Evolutionary conservation across 2,113 vertebrate species (phyloP).

Genomic region (Engystomops pustulosus): DNA sequence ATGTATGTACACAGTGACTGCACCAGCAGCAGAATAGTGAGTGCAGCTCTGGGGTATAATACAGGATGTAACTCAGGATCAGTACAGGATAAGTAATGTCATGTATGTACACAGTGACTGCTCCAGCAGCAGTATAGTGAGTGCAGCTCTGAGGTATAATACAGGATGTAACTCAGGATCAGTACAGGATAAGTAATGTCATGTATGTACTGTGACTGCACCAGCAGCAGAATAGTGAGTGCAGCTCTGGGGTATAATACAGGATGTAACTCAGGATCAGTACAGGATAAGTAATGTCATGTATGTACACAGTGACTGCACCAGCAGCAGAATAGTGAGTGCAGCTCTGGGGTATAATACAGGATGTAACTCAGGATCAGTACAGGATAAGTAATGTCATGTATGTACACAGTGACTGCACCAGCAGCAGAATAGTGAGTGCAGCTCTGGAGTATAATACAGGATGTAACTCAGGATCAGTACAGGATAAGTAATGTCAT

Average conservation of each 20-base stretch:
- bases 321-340: no score
- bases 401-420: neutral
- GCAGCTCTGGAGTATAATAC: neutral
- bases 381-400: conserved; percentile 13
- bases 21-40: no score
- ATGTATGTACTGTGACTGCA: neutral
- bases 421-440: neutral
- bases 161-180: no score
- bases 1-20: no score
- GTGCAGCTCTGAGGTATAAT: neutral
- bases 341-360: neutral
- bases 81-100: no score
- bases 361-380: no score
- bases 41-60: no score
- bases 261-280: no score
- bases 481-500: neutral
- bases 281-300: neutral
- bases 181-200: neutral
- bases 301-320: neutral
- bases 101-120: neutral
- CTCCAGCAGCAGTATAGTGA: neutral
- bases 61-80: no score
- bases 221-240: neutral
- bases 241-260: neutral
- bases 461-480: no score